Evolutionary conservation across 1,140 invertebrate genomes (phyloP).

Genomic region (Holotrichia oblita): DNA sequence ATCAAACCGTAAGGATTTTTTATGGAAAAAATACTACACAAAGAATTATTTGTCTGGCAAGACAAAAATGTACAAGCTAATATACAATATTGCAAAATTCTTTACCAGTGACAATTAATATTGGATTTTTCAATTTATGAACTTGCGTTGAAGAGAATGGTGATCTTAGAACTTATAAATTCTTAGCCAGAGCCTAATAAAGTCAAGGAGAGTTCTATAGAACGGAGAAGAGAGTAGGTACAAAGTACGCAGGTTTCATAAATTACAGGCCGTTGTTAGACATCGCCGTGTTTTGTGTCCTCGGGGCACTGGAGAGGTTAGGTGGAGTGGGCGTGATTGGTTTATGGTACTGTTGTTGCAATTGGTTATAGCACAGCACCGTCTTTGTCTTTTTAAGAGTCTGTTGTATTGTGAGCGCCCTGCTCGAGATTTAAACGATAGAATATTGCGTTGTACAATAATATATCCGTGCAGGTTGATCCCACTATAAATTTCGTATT

Average conservation of each 20-base stretch:
- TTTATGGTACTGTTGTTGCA: constrained; percentile 45
- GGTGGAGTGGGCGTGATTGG: constrained; percentile 47
- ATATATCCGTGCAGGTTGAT: neutral
- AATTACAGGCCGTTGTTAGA: constrained; percentile 41
- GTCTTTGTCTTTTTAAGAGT: constrained; percentile 19
- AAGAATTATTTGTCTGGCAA: neutral
- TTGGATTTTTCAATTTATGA: neutral
- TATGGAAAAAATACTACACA: neutral
- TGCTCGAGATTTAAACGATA: neutral
- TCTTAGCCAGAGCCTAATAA: neutral
- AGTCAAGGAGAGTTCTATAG: neutral
- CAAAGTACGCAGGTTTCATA: constrained; percentile 28
- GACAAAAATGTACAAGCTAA: neutral
- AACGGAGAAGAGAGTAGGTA: neutral
- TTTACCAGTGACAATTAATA: neutral
- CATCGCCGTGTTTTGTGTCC: constrained; percentile 42
- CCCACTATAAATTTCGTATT: neutral
- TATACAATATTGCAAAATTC: too few species aligned
- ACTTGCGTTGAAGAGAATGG: neutral
- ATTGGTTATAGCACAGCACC: constrained; percentile 33
- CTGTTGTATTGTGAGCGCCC: neutral
- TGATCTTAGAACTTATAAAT: neutral
- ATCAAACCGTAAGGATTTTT: too few species aligned
- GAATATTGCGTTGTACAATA: neutral
- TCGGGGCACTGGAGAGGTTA: constrained; percentile 45